Evolutionary conservation across 2,888 invertebrate genomes (phyloP).

Genomic region (Andrena praecox): DNA sequence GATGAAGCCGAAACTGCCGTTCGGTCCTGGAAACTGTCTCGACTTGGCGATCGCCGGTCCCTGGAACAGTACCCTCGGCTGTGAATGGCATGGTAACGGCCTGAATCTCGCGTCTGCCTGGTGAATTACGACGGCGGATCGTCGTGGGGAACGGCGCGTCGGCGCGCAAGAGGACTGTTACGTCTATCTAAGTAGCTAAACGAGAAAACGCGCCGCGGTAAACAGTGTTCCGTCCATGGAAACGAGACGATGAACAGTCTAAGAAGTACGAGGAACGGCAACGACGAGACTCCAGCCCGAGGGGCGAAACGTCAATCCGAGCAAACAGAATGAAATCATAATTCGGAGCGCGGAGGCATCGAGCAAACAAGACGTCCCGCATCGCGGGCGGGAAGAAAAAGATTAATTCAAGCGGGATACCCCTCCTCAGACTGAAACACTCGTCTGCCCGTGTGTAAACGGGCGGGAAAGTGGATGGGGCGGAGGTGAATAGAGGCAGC

Average conservation of each 20-base stretch:
- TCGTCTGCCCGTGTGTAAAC: constrained; percentile 7
- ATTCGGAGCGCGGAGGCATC: background rate
- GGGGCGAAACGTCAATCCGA: no score
- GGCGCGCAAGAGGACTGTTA: background rate
- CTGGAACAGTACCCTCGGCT: background rate
- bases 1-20: constrained; percentile 53
- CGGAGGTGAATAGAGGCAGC: background rate
- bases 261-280: no score
- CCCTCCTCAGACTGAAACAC: background rate
- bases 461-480: background rate
- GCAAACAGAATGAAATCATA: no score
- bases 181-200: no score
- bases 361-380: background rate
- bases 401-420: constrained; percentile 26
- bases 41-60: constrained; percentile 25
- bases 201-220: no score
- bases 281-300: no score
- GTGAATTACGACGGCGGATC: background rate
- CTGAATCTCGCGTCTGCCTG: background rate
- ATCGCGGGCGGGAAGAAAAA: constrained; percentile 1
- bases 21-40: constrained; percentile 6
- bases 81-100: background rate
- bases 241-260: no score
- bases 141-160: background rate
- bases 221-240: no score